Evolutionary conservation across 2,113 vertebrate genomes (phyloP).

Genomic region (Entomyzon cyanotis): DNA sequence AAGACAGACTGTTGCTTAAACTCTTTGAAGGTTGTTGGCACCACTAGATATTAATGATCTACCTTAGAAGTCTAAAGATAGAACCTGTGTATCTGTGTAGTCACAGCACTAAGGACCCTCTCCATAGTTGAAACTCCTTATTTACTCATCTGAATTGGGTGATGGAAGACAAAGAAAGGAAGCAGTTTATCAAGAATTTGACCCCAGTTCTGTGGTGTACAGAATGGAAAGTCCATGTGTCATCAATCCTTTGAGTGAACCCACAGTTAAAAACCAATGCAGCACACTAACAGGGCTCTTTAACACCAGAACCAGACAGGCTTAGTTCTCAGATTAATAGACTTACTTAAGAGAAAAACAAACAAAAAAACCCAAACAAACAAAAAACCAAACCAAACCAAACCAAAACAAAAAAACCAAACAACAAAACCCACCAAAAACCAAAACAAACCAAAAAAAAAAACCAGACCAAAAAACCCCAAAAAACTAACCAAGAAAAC

Average conservation of each 20-base stretch:
- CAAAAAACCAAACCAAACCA: no score
- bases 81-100: background rate
- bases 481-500: no score
- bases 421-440: no score
- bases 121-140: background rate
- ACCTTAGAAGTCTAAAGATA: background rate
- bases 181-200: background rate
- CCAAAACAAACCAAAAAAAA: no score
- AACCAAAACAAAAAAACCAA: no score
- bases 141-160: background rate
- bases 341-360: background rate
- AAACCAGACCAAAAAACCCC: background rate
- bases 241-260: background rate
- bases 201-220: background rate
- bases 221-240: background rate
- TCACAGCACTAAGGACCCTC: background rate
- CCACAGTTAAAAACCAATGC: background rate
- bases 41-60: background rate
- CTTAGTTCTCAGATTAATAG: background rate
- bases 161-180: background rate
- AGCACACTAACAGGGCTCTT: background rate
- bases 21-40: background rate
- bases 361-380: background rate
- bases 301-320: background rate
- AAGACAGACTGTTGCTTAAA: background rate